Conservation (phyloP, 2,113 vertebrate genomes). For the Prunella himalayana region DNA sequence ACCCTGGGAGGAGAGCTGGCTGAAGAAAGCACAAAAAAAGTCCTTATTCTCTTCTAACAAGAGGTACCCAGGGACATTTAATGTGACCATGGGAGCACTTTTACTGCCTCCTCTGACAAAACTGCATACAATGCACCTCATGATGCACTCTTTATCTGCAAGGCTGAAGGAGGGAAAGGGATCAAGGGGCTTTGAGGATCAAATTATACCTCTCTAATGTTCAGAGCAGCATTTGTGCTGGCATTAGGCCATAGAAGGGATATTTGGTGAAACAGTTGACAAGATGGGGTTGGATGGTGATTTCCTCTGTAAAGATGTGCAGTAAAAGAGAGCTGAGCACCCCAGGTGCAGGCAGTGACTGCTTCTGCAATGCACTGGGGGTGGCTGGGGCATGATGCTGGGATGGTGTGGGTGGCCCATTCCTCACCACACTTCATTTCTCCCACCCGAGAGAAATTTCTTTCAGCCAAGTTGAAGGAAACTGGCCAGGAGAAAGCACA, state of each 20-base stretch:
- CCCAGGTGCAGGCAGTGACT: background rate
- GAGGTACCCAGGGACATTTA: background rate
- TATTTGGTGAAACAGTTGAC: background rate
- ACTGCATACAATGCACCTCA: background rate
- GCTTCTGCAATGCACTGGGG: background rate
- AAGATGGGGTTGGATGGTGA: background rate
- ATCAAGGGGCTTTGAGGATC: background rate
- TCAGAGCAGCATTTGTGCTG: background rate
- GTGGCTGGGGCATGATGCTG: rapidly evolving
- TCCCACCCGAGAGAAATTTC: background rate
- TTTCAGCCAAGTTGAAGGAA: background rate
- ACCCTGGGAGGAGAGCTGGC: background rate
- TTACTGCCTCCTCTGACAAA: background rate
- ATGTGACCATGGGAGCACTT: background rate
- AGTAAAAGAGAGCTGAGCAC: background rate
- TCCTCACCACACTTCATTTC: background rate
- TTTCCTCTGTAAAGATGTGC: background rate
- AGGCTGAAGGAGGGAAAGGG: background rate
- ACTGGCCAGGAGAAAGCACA: background rate
- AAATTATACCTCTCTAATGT: background rate
- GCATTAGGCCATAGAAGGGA: background rate
- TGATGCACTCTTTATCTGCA: background rate
- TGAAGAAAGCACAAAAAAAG: background rate
- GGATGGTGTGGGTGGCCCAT: rapidly evolving
- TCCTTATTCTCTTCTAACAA: background rate